Conservation (phyloP, 92 coral and sea anemone species). For the Epizoanthus stellaris region DNA sequence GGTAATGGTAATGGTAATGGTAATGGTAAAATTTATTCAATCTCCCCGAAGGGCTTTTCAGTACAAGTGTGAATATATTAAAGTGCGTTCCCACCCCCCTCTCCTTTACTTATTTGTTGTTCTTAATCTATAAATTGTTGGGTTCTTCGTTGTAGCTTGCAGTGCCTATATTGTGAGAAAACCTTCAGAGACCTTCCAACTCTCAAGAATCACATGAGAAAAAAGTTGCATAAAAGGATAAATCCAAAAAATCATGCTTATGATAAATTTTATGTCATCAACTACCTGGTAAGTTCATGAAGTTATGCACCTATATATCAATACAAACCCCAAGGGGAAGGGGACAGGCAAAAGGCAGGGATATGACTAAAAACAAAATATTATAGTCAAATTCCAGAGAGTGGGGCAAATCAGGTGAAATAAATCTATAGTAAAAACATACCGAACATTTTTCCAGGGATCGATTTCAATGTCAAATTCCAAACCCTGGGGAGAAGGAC, state of each 20-base stretch:
- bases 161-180: conserved; percentile 96
- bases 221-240: conserved; percentile 95
- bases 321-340: background rate
- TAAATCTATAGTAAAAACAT: background rate
- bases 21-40: too few species aligned
- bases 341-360: background rate
- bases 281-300: conserved; percentile 86
- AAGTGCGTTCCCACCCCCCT: too few species aligned
- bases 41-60: too few species aligned
- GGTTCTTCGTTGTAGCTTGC: conserved; percentile 73
- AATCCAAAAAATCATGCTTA: conserved; percentile 93
- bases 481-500: too few species aligned
- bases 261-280: conserved; percentile 93
- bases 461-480: too few species aligned
- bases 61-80: too few species aligned
- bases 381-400: too few species aligned
- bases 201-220: conserved; percentile 97
- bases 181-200: conserved; percentile 89
- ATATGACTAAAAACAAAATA: too few species aligned
- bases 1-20: too few species aligned
- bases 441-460: too few species aligned
- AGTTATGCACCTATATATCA: too few species aligned
- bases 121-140: background rate
- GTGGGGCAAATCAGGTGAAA: too few species aligned
- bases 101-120: background rate